Evolutionary conservation across 2,888 invertebrate genomes (phyloP).

Genomic region (Chymomyza procnemis): DNA sequence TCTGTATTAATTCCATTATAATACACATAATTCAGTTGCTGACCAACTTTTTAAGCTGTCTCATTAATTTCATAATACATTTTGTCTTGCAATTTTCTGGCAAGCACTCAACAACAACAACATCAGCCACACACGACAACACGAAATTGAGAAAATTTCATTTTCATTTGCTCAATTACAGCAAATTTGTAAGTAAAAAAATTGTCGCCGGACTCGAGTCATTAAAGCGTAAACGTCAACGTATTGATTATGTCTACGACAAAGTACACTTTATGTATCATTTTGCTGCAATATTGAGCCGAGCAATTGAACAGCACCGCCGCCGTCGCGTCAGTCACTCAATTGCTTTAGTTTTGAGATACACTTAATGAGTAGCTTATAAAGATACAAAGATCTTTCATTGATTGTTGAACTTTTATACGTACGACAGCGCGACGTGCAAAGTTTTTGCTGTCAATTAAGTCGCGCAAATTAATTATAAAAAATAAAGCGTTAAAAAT

Average conservation of each 20-base stretch:
- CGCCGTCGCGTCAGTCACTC: no score
- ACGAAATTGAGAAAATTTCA: background rate
- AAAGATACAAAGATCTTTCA: background rate
- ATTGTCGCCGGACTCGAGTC: background rate
- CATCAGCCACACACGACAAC: background rate
- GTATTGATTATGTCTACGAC: constrained; percentile 1
- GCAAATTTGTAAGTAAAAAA: no score
- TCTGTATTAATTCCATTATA: background rate
- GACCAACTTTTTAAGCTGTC: background rate
- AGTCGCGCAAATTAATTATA: background rate
- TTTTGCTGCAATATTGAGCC: background rate
- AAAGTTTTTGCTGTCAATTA: background rate
- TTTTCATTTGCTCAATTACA: constrained; percentile 29
- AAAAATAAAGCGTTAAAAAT: no score
- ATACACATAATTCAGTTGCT: background rate
- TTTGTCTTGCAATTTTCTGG: background rate
- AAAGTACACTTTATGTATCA: background rate
- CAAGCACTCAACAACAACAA: background rate
- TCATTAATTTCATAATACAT: background rate
- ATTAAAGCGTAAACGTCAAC: background rate
- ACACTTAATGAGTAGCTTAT: constrained; percentile 1
- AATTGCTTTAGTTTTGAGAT: constrained; percentile 6
- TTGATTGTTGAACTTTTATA: background rate
- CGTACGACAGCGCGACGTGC: background rate
- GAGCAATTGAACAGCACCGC: background rate